Conservation (phyloP, 2,888 invertebrate species). For the Cephus nigrinus region DNA sequence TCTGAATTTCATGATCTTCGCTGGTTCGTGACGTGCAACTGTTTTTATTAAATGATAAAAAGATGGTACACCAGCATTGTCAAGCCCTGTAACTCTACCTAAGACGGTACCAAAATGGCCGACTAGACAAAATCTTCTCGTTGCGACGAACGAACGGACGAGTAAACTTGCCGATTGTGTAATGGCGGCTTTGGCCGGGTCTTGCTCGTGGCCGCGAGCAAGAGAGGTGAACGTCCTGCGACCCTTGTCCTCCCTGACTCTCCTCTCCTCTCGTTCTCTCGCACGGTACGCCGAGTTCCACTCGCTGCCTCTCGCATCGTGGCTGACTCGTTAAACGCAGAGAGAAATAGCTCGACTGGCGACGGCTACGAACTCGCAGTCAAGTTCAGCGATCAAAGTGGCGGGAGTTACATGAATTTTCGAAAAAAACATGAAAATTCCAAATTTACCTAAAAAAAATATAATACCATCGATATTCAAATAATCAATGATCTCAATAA, state of each 20-base stretch:
- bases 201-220: constrained; percentile 41
- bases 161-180: constrained; percentile 51
- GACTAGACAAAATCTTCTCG: constrained; percentile 27
- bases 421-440: neutral
- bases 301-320: constrained; percentile 17
- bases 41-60: neutral
- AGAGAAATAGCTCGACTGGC: constrained; percentile 10
- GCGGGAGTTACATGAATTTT: neutral
- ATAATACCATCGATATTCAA: neutral
- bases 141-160: constrained; percentile 1
- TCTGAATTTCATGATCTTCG: neutral
- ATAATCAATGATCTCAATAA: neutral
- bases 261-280: constrained; percentile 7
- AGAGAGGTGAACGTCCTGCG: constrained; percentile 57
- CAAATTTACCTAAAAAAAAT: neutral
- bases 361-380: neutral
- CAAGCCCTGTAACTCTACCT: neutral
- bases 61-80: neutral
- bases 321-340: constrained; percentile 10
- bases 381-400: neutral
- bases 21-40: neutral
- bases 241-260: constrained; percentile 35
- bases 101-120: constrained; percentile 57
- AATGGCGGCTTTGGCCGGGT: constrained; percentile 53
- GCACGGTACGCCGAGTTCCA: constrained; percentile 17